Conservation (phyloP, 2,113 vertebrate species). For the Hippoglossus stenolepis region DNA sequence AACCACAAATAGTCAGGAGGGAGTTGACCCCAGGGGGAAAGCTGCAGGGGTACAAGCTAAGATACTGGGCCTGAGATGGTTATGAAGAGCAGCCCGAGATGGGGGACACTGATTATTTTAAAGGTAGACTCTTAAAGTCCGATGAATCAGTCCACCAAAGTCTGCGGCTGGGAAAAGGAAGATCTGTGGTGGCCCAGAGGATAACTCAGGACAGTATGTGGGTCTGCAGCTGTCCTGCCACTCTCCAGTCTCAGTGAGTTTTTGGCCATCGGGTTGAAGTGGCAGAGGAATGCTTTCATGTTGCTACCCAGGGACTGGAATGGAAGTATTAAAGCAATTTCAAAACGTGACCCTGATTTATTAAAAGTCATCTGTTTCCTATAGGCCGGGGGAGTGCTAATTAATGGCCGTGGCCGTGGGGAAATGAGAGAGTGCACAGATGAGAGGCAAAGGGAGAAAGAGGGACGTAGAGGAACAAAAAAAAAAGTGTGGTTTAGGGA, state of each 20-base stretch:
- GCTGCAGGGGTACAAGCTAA: slow-evolving; percentile 46
- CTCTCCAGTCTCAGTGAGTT: slow-evolving; percentile 60
- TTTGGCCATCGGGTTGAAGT: slow-evolving; percentile 46
- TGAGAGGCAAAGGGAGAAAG: slow-evolving; percentile 26
- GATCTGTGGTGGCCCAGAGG: slow-evolving; percentile 19
- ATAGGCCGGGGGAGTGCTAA: slow-evolving; percentile 75
- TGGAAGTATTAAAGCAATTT: slow-evolving; percentile 70
- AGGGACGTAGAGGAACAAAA: slow-evolving; percentile 2
- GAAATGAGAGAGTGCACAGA: slow-evolving; percentile 31
- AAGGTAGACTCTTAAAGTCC: slow-evolving; percentile 40
- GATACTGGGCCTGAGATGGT: slow-evolving; percentile 44
- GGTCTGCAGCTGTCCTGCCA: slow-evolving; percentile 56
- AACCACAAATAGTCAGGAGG: slow-evolving; percentile 69
- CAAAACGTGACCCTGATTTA: slow-evolving; percentile 75
- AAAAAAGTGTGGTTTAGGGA: slow-evolving; percentile 47
- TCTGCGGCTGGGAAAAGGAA: slow-evolving; percentile 29
- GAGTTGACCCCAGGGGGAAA: slow-evolving; percentile 47
- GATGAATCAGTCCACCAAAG: slow-evolving; percentile 28
- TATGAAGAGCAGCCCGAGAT: slow-evolving; percentile 49
- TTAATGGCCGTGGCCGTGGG: slow-evolving; percentile 59
- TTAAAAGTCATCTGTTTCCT: slow-evolving; percentile 80
- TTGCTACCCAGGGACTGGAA: slow-evolving; percentile 52
- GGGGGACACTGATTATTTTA: slow-evolving; percentile 58
- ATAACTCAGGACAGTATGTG: slow-evolving; percentile 40
- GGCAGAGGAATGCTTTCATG: slow-evolving; percentile 75